A percentile compares a stretch with the other conserved stretches of the same genome.
Conservation (phyloP, 2,113 vertebrate genomes). For the Tachuris rubrigastra region DNA sequence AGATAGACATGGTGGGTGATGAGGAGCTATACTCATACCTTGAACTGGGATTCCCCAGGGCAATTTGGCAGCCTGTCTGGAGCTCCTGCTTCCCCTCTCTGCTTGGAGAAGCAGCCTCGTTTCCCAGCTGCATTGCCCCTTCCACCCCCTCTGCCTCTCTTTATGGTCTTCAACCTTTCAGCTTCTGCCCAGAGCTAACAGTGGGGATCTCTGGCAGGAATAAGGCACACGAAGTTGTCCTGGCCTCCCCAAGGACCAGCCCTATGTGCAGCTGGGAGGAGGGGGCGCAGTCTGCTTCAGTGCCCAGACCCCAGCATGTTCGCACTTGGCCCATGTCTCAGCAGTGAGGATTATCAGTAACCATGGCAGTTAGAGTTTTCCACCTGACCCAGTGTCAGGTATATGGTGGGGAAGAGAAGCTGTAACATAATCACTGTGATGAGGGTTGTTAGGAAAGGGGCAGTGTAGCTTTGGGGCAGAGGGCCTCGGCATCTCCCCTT, state of each 20-base stretch:
- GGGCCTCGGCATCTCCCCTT: not conserved
- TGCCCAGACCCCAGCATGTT: not conserved
- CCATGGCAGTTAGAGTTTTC: not conserved
- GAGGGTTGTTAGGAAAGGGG: not conserved
- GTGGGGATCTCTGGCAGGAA: not conserved
- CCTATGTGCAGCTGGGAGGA: not conserved
- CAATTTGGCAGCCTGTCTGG: not conserved
- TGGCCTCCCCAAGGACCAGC: not conserved
- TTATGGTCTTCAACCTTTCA: not conserved
- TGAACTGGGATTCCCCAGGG: not conserved
- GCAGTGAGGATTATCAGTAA: not conserved
- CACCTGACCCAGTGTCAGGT: not conserved
- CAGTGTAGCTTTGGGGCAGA: not conserved
- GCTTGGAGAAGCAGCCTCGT: not conserved
- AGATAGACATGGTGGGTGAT: not conserved
- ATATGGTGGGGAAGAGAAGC: not conserved
- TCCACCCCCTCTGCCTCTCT: not conserved
- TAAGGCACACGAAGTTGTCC: not conserved
- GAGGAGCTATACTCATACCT: not conserved
- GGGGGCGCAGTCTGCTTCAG: not conserved
- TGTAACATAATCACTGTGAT: not conserved
- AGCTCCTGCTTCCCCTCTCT: not conserved
- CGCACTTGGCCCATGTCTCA: not conserved
- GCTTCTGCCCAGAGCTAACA: not conserved
- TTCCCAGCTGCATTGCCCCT: not conserved